Conservation (phyloP, 2,888 invertebrate species). For the Leuctra nigra region DNA sequence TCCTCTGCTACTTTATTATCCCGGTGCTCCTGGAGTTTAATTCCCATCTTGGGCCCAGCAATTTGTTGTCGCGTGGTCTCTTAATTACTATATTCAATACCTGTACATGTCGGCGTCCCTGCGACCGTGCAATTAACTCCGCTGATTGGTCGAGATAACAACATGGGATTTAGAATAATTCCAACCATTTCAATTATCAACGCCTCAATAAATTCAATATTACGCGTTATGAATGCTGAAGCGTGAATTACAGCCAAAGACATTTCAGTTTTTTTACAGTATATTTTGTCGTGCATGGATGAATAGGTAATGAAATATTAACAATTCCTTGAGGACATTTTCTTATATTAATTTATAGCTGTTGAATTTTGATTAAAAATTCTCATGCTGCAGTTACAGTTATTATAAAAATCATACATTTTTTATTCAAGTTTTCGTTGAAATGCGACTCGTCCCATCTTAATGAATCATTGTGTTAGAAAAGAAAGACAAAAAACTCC, state of each 20-base stretch:
- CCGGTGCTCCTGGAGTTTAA: too few relatives aligned
- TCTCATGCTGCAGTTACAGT: conserved; percentile 1
- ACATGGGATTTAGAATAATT: too few relatives aligned
- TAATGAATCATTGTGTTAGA: conserved; percentile 23
- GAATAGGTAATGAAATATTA: conserved; percentile 1
- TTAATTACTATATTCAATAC: conserved; percentile 4
- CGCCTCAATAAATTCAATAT: too few relatives aligned
- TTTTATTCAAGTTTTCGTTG: conserved; percentile 8
- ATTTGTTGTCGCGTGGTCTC: conserved; percentile 16
- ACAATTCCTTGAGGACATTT: neutral
- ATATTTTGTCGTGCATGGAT: neutral
- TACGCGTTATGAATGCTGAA: too few relatives aligned
- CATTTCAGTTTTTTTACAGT: too few relatives aligned
- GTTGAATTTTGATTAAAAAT: conserved; percentile 16
- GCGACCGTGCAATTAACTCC: too few relatives aligned
- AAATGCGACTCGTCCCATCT: conserved; percentile 11
- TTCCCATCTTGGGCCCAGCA: too few relatives aligned
- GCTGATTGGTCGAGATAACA: too few relatives aligned
- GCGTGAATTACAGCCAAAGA: too few relatives aligned
- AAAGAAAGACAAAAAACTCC: conserved; percentile 28
- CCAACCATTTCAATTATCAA: too few relatives aligned
- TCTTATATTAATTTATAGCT: conserved; percentile 5
- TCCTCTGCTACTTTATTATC: too few relatives aligned
- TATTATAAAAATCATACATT: neutral
- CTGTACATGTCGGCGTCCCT: neutral